Evolutionary conservation across 2,113 vertebrate species (phyloP).

Genomic region (Meles meles): DNA sequence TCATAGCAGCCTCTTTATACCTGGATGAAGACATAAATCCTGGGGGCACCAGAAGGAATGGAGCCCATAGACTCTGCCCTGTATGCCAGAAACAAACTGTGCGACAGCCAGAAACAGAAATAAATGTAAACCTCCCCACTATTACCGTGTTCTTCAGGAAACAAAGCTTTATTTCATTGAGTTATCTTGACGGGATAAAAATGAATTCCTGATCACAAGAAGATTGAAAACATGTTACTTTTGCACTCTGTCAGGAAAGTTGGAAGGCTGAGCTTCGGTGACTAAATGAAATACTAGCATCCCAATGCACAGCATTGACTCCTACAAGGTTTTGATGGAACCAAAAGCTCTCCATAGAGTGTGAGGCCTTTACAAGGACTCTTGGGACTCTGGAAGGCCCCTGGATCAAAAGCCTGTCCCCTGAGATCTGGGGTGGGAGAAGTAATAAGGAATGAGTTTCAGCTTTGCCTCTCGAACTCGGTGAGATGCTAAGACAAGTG

Average conservation of each 20-base stretch:
- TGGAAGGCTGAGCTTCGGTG: background rate
- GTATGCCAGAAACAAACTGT: background rate
- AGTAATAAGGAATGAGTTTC: background rate
- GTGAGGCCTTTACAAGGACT: background rate
- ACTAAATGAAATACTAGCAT: background rate
- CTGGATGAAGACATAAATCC: slow-evolving; percentile 26
- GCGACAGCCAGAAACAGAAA: background rate
- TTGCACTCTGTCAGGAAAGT: background rate
- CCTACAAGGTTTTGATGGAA: background rate
- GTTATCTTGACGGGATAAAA: background rate
- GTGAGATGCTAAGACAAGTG: background rate
- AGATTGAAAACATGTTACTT: background rate
- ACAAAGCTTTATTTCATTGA: slow-evolving; percentile 26
- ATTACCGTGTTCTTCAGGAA: background rate
- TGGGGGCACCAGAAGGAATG: background rate
- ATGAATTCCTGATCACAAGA: background rate
- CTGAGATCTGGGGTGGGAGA: background rate
- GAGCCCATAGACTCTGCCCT: background rate
- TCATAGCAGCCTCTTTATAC: background rate
- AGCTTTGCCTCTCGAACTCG: background rate
- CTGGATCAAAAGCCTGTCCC: background rate
- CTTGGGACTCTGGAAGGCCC: background rate
- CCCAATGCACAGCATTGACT: background rate
- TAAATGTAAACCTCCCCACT: background rate
- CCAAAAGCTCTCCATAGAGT: rapidly evolving